Conservation (phyloP, 2,888 invertebrate species). For the Oeneis ivallda region DNA sequence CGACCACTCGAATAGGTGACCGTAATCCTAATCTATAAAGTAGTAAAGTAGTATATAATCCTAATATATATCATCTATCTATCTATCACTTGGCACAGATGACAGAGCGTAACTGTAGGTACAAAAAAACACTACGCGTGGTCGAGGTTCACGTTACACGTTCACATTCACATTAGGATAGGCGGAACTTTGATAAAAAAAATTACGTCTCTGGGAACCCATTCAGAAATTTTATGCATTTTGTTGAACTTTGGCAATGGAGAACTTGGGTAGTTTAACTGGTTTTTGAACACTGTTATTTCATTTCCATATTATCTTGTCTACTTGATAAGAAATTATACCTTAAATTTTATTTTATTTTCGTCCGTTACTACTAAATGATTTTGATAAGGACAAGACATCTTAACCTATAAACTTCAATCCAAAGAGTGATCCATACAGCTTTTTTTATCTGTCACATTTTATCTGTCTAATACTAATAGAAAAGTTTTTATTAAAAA, state of each 20-base stretch:
- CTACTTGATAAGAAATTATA: conserved; percentile 37
- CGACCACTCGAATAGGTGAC: too few species aligned
- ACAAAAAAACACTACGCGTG: not conserved
- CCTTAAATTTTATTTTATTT: conserved; percentile 48
- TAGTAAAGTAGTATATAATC: too few species aligned
- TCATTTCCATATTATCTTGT: conserved; percentile 3
- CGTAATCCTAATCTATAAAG: too few species aligned
- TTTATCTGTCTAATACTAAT: conserved; percentile 17
- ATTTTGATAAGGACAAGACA: conserved; percentile 79
- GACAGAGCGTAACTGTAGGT: too few species aligned
- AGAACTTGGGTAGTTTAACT: not conserved
- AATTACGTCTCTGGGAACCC: conserved; percentile 26
- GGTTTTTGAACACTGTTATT: not conserved
- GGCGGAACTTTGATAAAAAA: too few species aligned
- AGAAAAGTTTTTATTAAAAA: conserved; percentile 3
- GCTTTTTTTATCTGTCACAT: not conserved
- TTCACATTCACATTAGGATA: too few species aligned
- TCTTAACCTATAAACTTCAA: conserved; percentile 53
- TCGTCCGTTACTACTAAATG: conserved; percentile 57
- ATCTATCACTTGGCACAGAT: too few species aligned
- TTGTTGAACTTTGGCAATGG: conserved; percentile 12
- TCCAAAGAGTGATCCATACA: too few species aligned
- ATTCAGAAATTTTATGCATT: conserved; percentile 22
- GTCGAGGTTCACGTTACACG: not conserved
- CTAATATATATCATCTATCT: too few species aligned